Conservation (phyloP, 2,888 invertebrate species). For the Sturmia bella region DNA sequence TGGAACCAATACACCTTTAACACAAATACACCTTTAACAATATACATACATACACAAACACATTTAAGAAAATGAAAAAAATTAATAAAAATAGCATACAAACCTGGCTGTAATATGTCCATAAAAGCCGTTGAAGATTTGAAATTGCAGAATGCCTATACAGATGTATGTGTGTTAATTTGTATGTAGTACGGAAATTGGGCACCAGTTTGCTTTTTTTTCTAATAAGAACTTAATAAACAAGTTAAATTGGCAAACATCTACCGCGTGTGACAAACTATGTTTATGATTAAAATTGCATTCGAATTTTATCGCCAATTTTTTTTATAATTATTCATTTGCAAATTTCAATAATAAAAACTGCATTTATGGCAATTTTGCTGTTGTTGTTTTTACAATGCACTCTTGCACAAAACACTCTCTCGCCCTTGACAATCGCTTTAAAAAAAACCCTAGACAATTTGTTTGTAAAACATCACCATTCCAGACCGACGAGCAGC, state of each 20-base stretch:
- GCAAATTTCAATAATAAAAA: neutral
- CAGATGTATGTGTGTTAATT: neutral
- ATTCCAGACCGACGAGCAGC: neutral
- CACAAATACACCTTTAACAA: too few relatives aligned
- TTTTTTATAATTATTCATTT: conserved; percentile 4
- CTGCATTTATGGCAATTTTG: conserved; percentile 10
- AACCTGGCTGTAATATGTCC: conserved; percentile 55
- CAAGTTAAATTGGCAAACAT: too few relatives aligned
- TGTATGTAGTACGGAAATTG: neutral
- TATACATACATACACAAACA: neutral
- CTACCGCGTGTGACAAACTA: too few relatives aligned
- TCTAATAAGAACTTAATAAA: too few relatives aligned
- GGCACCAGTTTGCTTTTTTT: neutral
- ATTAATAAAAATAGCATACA: conserved; percentile 16
- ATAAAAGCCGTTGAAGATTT: conserved; percentile 54
- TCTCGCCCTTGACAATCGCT: neutral
- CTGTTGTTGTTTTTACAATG: neutral
- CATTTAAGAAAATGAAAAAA: neutral
- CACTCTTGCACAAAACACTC: neutral
- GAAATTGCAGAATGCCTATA: conserved; percentile 50
- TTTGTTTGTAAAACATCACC: neutral
- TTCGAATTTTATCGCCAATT: conserved; percentile 11
- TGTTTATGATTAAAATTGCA: conserved; percentile 1
- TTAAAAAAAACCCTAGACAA: neutral
- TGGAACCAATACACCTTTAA: conserved; percentile 24